These are phyloP conservation scores for Trachops cirrhosus DNA, from an alignment of 2,797 vertebrate species.

Conservation along the genomic window DNA sequence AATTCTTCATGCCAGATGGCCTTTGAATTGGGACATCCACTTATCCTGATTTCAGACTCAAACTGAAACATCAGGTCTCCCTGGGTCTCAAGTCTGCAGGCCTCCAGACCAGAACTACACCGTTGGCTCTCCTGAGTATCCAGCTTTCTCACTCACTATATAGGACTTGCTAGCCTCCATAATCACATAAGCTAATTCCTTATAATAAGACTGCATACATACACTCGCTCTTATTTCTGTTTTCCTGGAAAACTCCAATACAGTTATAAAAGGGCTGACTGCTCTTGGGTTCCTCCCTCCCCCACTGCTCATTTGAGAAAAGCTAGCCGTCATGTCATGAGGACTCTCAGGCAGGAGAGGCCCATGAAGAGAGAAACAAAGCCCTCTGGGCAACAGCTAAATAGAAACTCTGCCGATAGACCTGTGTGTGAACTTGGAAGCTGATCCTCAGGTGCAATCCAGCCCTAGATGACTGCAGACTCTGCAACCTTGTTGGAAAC, in stretches of 20 bases:
- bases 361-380: neutral
- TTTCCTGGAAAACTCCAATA: neutral
- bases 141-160: neutral
- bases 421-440: neutral
- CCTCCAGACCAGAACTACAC: neutral
- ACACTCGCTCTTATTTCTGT: neutral
- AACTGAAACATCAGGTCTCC: neutral
- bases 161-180: neutral
- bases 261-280: neutral
- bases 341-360: neutral
- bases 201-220: neutral
- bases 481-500: neutral
- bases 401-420: neutral
- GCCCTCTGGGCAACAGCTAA: neutral
- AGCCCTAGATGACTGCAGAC: neutral
- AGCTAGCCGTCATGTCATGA: neutral
- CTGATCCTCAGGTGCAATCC: neutral
- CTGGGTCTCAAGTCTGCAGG: neutral
- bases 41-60: neutral
- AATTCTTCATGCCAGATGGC: neutral
- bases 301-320: neutral
- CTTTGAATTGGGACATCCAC: neutral
- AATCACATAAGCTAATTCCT: neutral
- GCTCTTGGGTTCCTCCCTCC: neutral
- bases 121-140: neutral